Conservation (phyloP, 92 coral and sea anemone species). For the Meandrina meandrites region DNA sequence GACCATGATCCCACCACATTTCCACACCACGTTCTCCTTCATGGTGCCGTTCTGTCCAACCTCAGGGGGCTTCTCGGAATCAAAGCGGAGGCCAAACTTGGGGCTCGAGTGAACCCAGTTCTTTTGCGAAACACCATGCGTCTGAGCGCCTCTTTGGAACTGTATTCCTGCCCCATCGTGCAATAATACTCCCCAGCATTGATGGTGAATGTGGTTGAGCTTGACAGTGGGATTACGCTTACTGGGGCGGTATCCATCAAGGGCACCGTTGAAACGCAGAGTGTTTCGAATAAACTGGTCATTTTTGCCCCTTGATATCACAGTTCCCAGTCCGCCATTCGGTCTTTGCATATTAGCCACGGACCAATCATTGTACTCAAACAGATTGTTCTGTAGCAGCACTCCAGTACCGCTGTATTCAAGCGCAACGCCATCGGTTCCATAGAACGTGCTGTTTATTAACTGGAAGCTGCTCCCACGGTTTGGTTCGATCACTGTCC, state of each 20-base stretch:
- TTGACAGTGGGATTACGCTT: slow-evolving; percentile 17
- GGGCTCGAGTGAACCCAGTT: slow-evolving; percentile 81
- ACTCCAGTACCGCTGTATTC: too few relatives aligned
- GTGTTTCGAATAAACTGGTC: slow-evolving; percentile 58
- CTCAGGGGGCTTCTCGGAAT: slow-evolving; percentile 59
- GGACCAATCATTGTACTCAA: slow-evolving; percentile 66
- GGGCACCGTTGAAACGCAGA: slow-evolving; percentile 57
- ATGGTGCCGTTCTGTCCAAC: slow-evolving; percentile 63
- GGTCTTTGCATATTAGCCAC: slow-evolving; percentile 59
- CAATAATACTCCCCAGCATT: slow-evolving; percentile 81
- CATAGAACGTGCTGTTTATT: slow-evolving; percentile 5
- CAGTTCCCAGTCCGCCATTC: slow-evolving; percentile 66
- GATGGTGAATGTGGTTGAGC: slow-evolving; percentile 72
- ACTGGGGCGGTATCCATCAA: slow-evolving; percentile 46
- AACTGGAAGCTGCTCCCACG: neutral
- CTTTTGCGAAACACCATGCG: slow-evolving; percentile 45
- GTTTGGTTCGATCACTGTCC: slow-evolving; percentile 56
- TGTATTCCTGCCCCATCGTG: slow-evolving; percentile 58
- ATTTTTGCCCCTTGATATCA: slow-evolving; percentile 56
- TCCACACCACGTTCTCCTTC: slow-evolving; percentile 69
- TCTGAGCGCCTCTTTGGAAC: slow-evolving; percentile 56
- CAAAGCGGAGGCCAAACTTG: slow-evolving; percentile 64
- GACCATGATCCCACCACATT: slow-evolving; percentile 65
- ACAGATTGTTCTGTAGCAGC: too few relatives aligned
- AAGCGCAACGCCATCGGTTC: too few relatives aligned